phyloP scores from a whole-genome alignment of 1,140 invertebrate species.

The Leptinotarsa texana region DNA sequence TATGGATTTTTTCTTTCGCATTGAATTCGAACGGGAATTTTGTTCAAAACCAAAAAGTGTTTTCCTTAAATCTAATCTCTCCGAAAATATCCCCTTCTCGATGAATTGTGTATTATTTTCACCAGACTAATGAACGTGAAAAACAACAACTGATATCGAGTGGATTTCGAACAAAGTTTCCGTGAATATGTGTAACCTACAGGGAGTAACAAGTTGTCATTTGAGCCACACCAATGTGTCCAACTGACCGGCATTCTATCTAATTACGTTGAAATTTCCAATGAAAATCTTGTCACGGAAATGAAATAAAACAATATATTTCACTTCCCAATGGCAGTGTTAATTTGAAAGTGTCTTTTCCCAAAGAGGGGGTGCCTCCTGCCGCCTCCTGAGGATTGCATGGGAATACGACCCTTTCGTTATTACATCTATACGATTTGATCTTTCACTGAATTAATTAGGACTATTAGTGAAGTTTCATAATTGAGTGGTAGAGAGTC shows the following conservation, averaged over 20 bases:
- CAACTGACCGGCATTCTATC: not conserved
- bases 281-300: conserved; percentile 6
- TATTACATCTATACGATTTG: conserved; percentile 35
- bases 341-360: conserved; percentile 25
- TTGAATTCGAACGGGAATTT: too few relatives aligned
- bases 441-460: conserved; percentile 37
- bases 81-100: too few relatives aligned
- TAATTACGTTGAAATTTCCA: conserved; percentile 3
- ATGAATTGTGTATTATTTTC: too few relatives aligned
- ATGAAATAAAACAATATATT: conserved; percentile 17
- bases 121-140: too few relatives aligned
- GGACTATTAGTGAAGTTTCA: conserved; percentile 19
- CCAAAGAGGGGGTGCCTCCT: conserved; percentile 20
- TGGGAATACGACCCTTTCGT: conserved; percentile 31
- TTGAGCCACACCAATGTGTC: conserved; percentile 1
- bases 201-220: too few relatives aligned
- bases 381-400: conserved; percentile 32
- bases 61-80: too few relatives aligned
- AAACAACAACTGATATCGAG: too few relatives aligned
- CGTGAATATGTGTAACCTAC: too few relatives aligned
- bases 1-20: too few relatives aligned
- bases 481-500: conserved; percentile 30
- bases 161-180: too few relatives aligned
- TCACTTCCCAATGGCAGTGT: conserved; percentile 17
- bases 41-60: too few relatives aligned